Percentiles rank a stretch among this genome's conserved stretches.
These are phyloP conservation scores for Meiosimyza platycephala DNA, from an alignment of 2,888 invertebrate species.

Conservation along the genomic window DNA sequence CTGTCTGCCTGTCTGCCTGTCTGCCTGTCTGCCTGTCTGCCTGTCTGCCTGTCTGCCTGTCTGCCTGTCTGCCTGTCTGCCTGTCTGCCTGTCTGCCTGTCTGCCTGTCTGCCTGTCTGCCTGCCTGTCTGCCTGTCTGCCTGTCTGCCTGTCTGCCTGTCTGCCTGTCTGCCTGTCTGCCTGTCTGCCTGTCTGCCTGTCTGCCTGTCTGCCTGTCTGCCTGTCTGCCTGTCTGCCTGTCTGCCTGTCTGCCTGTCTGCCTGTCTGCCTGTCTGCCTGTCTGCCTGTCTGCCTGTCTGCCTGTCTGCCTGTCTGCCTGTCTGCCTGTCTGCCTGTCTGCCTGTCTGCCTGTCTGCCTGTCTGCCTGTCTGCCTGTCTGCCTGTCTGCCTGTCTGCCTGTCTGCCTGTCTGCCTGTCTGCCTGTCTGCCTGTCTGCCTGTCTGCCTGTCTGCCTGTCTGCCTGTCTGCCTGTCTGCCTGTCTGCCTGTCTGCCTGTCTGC, in stretches of 20 bases:
- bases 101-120: no score
- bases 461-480: constrained; percentile 18
- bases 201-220: constrained; percentile 9
- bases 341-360: constrained; percentile 14
- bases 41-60: constrained; percentile 18
- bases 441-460: constrained; percentile 17
- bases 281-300: constrained; percentile 15
- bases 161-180: constrained; percentile 15
- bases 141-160: no score
- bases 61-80: constrained; percentile 16
- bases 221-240: constrained; percentile 8
- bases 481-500: constrained; percentile 17
- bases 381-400: constrained; percentile 13
- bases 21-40: constrained; percentile 16
- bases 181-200: constrained; percentile 14
- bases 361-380: constrained; percentile 5
- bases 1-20: constrained; percentile 16
- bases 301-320: constrained; percentile 14
- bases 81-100: constrained; percentile 18
- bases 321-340: constrained; percentile 12
- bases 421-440: constrained; percentile 18
- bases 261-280: constrained; percentile 17
- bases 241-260: constrained; percentile 15
- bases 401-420: constrained; percentile 13
- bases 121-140: no score